These are phyloP conservation scores for Sebastes diploproa DNA, from an alignment of 2,797 vertebrate species.

Conservation along the genomic window DNA sequence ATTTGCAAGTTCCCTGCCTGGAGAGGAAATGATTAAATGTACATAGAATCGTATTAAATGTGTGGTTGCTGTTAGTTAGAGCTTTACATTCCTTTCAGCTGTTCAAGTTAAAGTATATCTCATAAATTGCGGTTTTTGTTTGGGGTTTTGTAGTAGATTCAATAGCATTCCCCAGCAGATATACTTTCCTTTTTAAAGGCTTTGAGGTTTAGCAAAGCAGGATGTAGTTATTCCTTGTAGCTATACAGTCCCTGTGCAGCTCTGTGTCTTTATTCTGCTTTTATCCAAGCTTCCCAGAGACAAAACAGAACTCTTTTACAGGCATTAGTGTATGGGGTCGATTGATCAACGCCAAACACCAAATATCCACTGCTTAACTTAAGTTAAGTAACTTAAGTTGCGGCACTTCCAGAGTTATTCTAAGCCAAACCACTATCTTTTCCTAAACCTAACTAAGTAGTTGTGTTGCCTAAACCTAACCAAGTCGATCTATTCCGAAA, in stretches of 20 bases:
- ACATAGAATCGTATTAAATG: background rate
- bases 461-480: too few relatives aligned
- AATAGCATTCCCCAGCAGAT: background rate
- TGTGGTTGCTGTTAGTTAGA: background rate
- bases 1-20: background rate
- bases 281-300: background rate
- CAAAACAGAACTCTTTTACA: background rate
- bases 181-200: background rate
- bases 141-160: background rate
- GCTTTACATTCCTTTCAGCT: background rate
- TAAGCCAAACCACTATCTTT: too few relatives aligned
- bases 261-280: background rate
- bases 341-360: background rate
- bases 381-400: too few relatives aligned
- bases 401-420: too few relatives aligned
- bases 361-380: too few relatives aligned
- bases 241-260: background rate
- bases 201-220: background rate
- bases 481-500: too few relatives aligned
- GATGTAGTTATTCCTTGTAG: background rate
- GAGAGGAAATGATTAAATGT: background rate
- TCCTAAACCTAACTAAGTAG: too few relatives aligned
- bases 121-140: background rate
- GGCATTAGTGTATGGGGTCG: background rate
- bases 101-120: too few relatives aligned